phyloP scores from a whole-genome alignment of 2,113 vertebrate species.

The Gambusia holbrooki region DNA sequence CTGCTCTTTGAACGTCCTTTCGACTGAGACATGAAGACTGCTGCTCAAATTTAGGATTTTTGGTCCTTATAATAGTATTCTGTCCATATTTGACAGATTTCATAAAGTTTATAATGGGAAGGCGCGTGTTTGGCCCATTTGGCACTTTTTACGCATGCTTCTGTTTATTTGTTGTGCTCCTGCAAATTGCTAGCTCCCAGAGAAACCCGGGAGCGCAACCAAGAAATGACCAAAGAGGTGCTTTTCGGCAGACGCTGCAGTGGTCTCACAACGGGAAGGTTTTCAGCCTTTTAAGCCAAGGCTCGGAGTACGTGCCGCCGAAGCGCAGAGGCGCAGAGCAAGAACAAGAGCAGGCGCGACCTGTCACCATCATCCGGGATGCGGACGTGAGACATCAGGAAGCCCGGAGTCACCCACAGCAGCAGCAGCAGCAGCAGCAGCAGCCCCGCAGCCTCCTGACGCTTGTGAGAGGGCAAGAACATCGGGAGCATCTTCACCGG shows the following conservation, averaged over 20 bases:
- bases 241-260: conserved; percentile 87
- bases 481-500: conserved; percentile 52
- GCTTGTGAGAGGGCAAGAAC: conserved; percentile 57
- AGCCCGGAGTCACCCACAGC: conserved; percentile 35
- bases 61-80: not conserved
- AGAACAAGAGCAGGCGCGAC: conserved; percentile 65
- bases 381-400: conserved; percentile 47
- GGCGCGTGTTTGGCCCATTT: conserved; percentile 62
- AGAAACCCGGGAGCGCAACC: conserved; percentile 62
- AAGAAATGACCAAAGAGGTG: conserved; percentile 61
- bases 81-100: conserved; percentile 4
- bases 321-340: conserved; percentile 75
- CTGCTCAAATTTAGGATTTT: conserved; percentile 42
- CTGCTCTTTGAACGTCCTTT: conserved; percentile 35
- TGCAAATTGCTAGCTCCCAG: conserved; percentile 76
- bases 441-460: conserved; percentile 58
- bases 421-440: not conserved
- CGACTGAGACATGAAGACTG: conserved; percentile 40
- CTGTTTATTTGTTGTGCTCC: conserved; percentile 79
- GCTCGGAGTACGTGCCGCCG: conserved; percentile 88
- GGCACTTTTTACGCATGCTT: conserved; percentile 78
- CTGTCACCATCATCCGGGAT: conserved; percentile 79
- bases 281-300: conserved; percentile 91
- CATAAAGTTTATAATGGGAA: conserved; percentile 63
- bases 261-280: conserved; percentile 95